Base-by-base conservation (phyloP, 2,888 invertebrate genomes). In the Drosophila barbarae region DNA sequence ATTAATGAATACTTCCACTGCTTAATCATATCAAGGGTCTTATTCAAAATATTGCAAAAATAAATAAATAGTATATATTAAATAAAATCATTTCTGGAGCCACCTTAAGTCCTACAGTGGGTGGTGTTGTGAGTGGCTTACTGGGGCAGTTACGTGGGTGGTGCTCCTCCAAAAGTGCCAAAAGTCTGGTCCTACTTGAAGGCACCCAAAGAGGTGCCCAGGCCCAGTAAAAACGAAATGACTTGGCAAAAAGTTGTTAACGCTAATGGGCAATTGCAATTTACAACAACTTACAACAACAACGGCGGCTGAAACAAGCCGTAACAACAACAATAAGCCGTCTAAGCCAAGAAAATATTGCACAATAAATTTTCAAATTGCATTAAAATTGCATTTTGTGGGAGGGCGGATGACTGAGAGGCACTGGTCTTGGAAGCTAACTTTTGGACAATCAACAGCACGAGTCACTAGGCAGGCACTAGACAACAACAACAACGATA, bases 401-500 rank as follows among this genome's bases (percentile, higher is more conserved):
- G 52, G 71, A 39, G 54, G 52, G 58, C 39, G 35, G 36, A 38
- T 34, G 61, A 51, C 34, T 21, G 32, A 46, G 36, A 28, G 44
- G 44, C 41, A 21, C 35, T 18, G 15, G 23, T 23, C 38, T 26
- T 26, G 12, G 38, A 34, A 34, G 23, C 42, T 50, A 60, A 69
- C 54, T 56, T 56, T 77, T 55, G 54, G 68, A 67, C 74, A 80
- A 76, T 76, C 73, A 76, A 66, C 71, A 52, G 75, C 79, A 82
- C 79, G 83, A 75, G 83, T 72, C 77, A 79, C 69, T 76, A 68
- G 63, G 53, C 78, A 75, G 83, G 71, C 77, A 79, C 69, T 76
- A 68, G 63, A 51, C 76, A 81, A 39, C 69, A 51, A 52, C 50
- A 41, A 39, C 56, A 68, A 32, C 35, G 51, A 36, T 51, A 57